phyloP scores from a whole-genome alignment of 1,140 invertebrate genomes.

The Drosophila asahinai region DNA sequence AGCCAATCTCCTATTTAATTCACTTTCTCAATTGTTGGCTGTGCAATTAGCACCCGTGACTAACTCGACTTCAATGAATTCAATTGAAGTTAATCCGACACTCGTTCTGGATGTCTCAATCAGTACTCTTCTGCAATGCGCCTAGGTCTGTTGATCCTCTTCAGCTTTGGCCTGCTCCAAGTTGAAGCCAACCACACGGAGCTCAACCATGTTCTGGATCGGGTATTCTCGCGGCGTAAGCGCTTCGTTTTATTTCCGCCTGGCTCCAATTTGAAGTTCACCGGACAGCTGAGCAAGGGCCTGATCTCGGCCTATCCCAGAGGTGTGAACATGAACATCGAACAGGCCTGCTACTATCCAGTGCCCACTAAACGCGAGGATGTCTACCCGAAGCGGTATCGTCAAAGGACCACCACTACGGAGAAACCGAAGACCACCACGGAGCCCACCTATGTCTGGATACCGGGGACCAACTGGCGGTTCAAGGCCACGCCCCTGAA shows the following conservation, averaged over 20 bases:
- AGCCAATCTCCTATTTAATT: neutral
- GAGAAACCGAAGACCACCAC: conserved; percentile 52
- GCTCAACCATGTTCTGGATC: conserved; percentile 60
- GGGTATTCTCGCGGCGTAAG: conserved; percentile 73
- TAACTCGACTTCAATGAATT: neutral
- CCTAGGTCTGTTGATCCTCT: conserved; percentile 33
- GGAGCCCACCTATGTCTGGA: conserved; percentile 68
- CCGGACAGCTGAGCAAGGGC: conserved; percentile 60
- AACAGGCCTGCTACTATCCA: conserved; percentile 73
- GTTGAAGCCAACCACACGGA: conserved; percentile 35
- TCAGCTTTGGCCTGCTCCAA: conserved; percentile 16
- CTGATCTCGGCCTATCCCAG: conserved; percentile 58
- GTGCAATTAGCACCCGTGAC: conserved; percentile 19
- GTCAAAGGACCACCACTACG: conserved; percentile 63
- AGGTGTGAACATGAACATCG: conserved; percentile 65
- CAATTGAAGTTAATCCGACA: conserved; percentile 8
- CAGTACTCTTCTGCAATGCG: conserved; percentile 57
- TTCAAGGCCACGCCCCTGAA: conserved; percentile 74
- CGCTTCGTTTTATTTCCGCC: conserved; percentile 74
- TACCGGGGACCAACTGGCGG: conserved; percentile 73
- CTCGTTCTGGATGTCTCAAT: conserved; percentile 49
- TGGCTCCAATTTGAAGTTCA: conserved; percentile 72
- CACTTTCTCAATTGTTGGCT: conserved; percentile 17
- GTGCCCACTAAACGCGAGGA: conserved; percentile 68
- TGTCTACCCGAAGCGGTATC: conserved; percentile 74